These are phyloP conservation scores for Andrena camellia DNA, from an alignment of 2,888 invertebrate genomes.

Conservation along the genomic window DNA sequence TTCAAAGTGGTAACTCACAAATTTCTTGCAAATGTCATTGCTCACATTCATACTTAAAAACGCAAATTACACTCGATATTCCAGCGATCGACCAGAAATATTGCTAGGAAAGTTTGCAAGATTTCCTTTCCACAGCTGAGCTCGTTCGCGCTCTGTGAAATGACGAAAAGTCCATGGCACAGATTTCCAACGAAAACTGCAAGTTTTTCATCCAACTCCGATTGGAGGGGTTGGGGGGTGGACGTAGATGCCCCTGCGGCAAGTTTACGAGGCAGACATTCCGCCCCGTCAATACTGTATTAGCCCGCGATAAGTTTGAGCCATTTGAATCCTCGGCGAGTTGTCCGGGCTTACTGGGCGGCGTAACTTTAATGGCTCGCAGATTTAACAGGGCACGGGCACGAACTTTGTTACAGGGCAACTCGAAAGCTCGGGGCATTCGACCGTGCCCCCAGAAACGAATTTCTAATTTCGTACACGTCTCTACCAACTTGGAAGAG, in stretches of 20 bases:
- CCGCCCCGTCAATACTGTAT: slow-evolving; percentile 64
- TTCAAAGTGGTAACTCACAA: too few relatives aligned
- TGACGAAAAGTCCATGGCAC: background rate
- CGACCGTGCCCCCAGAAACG: slow-evolving; percentile 39
- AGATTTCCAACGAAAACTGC: slow-evolving; percentile 31
- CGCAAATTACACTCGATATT: background rate
- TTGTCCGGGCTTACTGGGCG: slow-evolving; percentile 56
- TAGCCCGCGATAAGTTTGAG: slow-evolving; percentile 66
- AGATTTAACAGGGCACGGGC: slow-evolving; percentile 63
- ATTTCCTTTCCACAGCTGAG: background rate
- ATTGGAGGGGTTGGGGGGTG: background rate
- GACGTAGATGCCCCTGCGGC: slow-evolving; percentile 3
- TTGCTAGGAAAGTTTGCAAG: background rate
- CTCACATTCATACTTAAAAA: too few relatives aligned
- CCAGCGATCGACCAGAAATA: background rate
- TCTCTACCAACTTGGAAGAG: slow-evolving; percentile 54
- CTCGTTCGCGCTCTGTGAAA: slow-evolving; percentile 8
- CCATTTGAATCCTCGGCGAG: slow-evolving; percentile 65
- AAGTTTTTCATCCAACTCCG: slow-evolving; percentile 42
- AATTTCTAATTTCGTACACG: slow-evolving; percentile 66
- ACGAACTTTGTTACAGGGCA: slow-evolving; percentile 60
- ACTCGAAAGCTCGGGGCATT: slow-evolving; percentile 58
- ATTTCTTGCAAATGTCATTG: too few relatives aligned
- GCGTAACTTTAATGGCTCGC: slow-evolving; percentile 69
- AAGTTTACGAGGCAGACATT: slow-evolving; percentile 51